Evolutionary conservation across 2,888 invertebrate species (phyloP).

Genomic region (Gari tellinella): DNA sequence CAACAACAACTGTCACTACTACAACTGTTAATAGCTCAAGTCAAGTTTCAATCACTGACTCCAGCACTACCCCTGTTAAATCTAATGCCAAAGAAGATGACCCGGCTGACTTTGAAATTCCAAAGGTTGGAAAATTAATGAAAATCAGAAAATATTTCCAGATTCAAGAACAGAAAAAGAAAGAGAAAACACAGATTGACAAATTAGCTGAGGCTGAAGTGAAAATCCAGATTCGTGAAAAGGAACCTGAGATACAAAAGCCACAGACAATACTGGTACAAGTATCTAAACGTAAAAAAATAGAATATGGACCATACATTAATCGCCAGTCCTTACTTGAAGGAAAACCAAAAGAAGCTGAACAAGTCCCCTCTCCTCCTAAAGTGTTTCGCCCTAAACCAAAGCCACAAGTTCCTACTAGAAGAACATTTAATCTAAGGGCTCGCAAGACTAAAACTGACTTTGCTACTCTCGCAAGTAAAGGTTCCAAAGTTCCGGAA

Average conservation of each 20-base stretch:
- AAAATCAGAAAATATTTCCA: constrained; percentile 61
- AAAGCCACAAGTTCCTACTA: constrained; percentile 40
- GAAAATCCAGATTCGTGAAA: constrained; percentile 36
- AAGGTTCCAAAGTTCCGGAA: constrained; percentile 36
- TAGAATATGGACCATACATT: constrained; percentile 56
- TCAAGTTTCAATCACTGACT: neutral
- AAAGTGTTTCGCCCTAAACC: constrained; percentile 49
- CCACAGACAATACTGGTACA: constrained; percentile 56
- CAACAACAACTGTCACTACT: constrained; percentile 3
- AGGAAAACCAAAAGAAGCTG: constrained; percentile 44
- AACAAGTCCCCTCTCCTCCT: constrained; percentile 22
- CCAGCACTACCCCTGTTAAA: neutral
- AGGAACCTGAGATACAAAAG: constrained; percentile 36
- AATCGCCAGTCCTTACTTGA: constrained; percentile 51
- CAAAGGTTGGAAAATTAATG: constrained; percentile 58
- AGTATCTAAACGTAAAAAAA: constrained; percentile 55
- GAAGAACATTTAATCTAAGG: constrained; percentile 50
- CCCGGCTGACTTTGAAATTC: constrained; percentile 52
- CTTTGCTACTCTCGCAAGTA: constrained; percentile 52
- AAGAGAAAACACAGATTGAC: constrained; percentile 37
- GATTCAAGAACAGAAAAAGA: constrained; percentile 52
- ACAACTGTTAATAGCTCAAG: neutral
- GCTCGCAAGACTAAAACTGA: constrained; percentile 52
- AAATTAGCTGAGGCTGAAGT: constrained; percentile 33
- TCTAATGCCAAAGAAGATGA: constrained; percentile 42